Evolutionary conservation across 2,888 invertebrate species (phyloP).

Genomic region (Nemoura dubitans): DNA sequence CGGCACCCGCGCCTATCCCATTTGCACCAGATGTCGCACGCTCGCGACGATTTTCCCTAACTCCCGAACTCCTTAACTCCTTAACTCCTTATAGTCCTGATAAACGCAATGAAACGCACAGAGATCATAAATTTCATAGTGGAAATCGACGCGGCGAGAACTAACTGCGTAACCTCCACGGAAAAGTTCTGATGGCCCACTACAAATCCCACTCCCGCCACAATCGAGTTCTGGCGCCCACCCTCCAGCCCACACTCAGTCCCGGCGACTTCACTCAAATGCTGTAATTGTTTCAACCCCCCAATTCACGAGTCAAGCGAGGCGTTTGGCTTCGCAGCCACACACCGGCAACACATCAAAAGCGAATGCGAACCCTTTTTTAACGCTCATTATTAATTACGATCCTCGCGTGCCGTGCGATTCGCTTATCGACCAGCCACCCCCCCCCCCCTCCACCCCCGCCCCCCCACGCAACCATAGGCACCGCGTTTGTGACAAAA

Average conservation of each 20-base stretch:
- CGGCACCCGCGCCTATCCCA: not conserved
- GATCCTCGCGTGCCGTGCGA: not conserved
- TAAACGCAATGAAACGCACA: not conserved
- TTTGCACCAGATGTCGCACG: constrained; percentile 12
- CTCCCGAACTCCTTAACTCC: too few species aligned
- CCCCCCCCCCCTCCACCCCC: not conserved
- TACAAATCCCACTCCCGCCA: not conserved
- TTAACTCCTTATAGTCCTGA: too few species aligned
- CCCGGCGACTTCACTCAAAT: not conserved
- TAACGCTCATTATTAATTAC: not conserved
- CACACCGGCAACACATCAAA: not conserved
- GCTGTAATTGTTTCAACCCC: not conserved
- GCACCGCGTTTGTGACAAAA: not conserved
- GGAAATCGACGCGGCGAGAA: not conserved
- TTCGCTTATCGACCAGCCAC: not conserved
- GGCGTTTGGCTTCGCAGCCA: not conserved
- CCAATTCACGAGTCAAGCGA: not conserved
- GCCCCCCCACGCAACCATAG: too few species aligned
- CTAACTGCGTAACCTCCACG: not conserved
- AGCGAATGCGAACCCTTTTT: not conserved
- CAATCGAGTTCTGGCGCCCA: not conserved
- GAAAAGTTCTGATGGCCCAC: not conserved
- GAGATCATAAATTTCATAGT: not conserved
- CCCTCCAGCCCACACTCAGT: not conserved
- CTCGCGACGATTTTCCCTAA: not conserved